Evolutionary conservation across 2,888 invertebrate genomes (phyloP).

Genomic region (Resseliella maxima): DNA sequence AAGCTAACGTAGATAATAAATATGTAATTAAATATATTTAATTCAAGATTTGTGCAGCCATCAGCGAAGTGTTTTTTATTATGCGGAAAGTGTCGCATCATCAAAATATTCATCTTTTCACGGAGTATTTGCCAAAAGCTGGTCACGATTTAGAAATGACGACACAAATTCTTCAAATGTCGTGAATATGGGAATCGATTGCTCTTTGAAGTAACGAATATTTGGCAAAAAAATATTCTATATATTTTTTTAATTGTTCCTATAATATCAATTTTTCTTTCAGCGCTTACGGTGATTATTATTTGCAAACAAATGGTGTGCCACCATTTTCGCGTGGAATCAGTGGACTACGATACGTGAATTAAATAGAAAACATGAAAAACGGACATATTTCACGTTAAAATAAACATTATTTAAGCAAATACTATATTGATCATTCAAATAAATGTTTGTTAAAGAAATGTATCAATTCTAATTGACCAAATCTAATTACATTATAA

Average conservation of each 20-base stretch:
- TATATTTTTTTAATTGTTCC: not conserved
- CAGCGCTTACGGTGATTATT: conserved; percentile 63
- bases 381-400: no score
- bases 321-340: conserved; percentile 65
- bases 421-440: no score
- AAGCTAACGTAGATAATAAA: not conserved
- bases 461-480: no score
- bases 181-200: conserved; percentile 64
- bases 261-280: not conserved
- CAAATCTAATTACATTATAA: no score
- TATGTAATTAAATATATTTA: not conserved
- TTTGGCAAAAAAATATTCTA: not conserved
- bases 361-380: not conserved
- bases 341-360: conserved; percentile 61
- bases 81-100: conserved; percentile 70
- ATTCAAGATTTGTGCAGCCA: conserved; percentile 72
- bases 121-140: conserved; percentile 55
- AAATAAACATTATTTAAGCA: no score
- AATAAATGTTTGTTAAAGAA: no score
- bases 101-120: not conserved
- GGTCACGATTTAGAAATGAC: conserved; percentile 18
- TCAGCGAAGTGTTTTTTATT: conserved; percentile 73
- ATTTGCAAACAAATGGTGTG: conserved; percentile 66
- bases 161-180: not conserved
- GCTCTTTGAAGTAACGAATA: conserved; percentile 62